Conservation (phyloP, 2,888 invertebrate species). For the Trichopria drosophilae region DNA sequence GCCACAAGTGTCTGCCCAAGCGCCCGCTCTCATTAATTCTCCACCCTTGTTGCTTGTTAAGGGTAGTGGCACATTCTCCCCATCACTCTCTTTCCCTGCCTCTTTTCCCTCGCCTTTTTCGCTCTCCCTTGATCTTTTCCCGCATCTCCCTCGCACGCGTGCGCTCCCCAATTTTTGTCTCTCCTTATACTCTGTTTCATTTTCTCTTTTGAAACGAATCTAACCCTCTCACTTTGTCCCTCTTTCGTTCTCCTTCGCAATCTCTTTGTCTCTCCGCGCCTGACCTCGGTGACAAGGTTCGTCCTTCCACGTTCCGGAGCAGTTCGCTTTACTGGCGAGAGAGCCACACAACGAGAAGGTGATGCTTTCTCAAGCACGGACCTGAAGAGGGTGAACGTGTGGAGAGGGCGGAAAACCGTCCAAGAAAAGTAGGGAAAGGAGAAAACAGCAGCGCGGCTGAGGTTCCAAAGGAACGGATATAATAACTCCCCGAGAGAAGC, state of each 20-base stretch:
- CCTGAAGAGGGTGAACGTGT: slow-evolving; percentile 32
- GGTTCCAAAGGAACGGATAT: no score
- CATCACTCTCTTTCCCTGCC: slow-evolving; percentile 19
- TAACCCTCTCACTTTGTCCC: slow-evolving; percentile 2
- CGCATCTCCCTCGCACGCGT: slow-evolving; percentile 41
- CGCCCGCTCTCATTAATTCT: slow-evolving; percentile 59
- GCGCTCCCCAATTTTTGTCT: no score
- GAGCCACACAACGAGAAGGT: slow-evolving; percentile 42
- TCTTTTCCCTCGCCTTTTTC: slow-evolving; percentile 33
- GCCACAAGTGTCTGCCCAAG: slow-evolving; percentile 59
- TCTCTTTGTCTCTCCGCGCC: slow-evolving; percentile 15
- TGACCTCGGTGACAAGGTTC: slow-evolving; percentile 10
- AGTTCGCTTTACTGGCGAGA: no score
- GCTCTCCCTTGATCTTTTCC: slow-evolving; percentile 29
- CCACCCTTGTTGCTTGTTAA: slow-evolving; percentile 58
- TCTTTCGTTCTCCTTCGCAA: slow-evolving; percentile 11
- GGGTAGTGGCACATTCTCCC: slow-evolving; percentile 32
- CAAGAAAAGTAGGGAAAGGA: no score
- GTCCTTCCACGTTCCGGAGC: no score
- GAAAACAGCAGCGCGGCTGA: slow-evolving; percentile 22
- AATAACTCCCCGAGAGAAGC: no score
- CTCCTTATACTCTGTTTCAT: no score
- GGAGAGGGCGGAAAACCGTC: slow-evolving; percentile 30
- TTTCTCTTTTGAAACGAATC: slow-evolving; percentile 7
- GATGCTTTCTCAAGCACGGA: slow-evolving; percentile 49